Percentiles rank a stretch among this genome's conserved stretches.
Evolutionary conservation across 2,797 vertebrate genomes (phyloP).

Genomic region (Cossypha dichroa): DNA sequence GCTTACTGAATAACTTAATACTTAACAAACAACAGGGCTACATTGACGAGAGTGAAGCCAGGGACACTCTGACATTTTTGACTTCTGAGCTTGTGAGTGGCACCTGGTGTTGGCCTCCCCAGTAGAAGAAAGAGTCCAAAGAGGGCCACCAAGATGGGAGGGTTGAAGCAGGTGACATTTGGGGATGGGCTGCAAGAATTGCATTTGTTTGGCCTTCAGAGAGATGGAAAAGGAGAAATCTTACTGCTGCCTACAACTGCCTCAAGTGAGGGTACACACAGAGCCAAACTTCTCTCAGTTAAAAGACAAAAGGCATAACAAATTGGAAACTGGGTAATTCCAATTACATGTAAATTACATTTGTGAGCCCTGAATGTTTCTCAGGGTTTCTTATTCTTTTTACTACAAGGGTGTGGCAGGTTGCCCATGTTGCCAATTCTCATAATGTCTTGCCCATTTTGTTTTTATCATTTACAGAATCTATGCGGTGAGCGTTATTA

Average conservation of each 20-base stretch:
- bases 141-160: neutral
- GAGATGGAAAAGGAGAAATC: neutral
- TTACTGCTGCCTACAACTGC: neutral
- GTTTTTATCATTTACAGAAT: neutral
- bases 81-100: neutral
- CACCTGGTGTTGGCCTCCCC: neutral
- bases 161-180: neutral
- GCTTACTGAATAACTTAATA: neutral
- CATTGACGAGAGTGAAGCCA: neutral
- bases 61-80: neutral
- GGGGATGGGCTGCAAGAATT: neutral
- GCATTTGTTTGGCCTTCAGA: neutral
- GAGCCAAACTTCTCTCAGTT: neutral
- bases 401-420: neutral
- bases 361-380: neutral
- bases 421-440: neutral
- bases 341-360: neutral
- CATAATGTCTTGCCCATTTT: neutral
- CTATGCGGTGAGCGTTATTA: fast-evolving
- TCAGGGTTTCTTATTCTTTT: neutral
- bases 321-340: neutral
- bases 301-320: neutral
- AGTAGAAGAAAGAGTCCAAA: neutral
- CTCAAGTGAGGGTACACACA: neutral
- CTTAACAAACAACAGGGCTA: neutral